Evolutionary conservation across 2,888 invertebrate species (phyloP), one percentile per base, ranked within the genome.

Genomic region (Malthinus seriepunctatus): DNA sequence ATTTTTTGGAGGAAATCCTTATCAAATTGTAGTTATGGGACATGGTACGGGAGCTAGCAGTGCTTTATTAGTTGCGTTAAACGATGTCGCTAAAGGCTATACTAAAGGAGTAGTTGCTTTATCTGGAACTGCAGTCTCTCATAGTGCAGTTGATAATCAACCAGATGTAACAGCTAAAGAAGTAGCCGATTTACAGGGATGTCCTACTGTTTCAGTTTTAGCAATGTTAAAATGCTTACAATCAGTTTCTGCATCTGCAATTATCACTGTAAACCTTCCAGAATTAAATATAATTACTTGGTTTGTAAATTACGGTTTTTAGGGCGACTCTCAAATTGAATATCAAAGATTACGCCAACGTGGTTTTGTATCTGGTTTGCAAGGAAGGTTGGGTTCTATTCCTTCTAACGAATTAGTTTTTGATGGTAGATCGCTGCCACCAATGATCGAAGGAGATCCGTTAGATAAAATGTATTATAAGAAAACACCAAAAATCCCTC

Each of bases 41-140:
- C 91, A 91, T 71, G 91, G 90, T 1, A 88, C 88, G 0, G 92
- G 91, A 0, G 91, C 88, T 0, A 88, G 88, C 63, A 86, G 88
- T 51, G 91, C 90, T 1, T 83, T 89, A 32, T 82, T 89, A 58
- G 72, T 91, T 11, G 83, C 88, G 0, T 76, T 89, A 73, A 88
- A 89, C 1, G 82, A 82, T 11, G 82, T 87, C 55, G 86, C 87
- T 0, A 83, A 85, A 64, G 83, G 84, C 57, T 66, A 73, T 32
- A 71, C 81, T 23, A 78, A 76, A 15, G 90, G 89, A 1, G 84
- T 90, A 10, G 84, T 89, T 7, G 89, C 91, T 0, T 84, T 91
- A 82, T 91, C 91, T 1, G 91, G 91, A 0, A 84, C 88, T 0
- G 85, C 89, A 0, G 75, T 91, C 1, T 90, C 90, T 0, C 86